phyloP scores from a whole-genome alignment of 2,888 invertebrate species.

The Noctua comes region DNA sequence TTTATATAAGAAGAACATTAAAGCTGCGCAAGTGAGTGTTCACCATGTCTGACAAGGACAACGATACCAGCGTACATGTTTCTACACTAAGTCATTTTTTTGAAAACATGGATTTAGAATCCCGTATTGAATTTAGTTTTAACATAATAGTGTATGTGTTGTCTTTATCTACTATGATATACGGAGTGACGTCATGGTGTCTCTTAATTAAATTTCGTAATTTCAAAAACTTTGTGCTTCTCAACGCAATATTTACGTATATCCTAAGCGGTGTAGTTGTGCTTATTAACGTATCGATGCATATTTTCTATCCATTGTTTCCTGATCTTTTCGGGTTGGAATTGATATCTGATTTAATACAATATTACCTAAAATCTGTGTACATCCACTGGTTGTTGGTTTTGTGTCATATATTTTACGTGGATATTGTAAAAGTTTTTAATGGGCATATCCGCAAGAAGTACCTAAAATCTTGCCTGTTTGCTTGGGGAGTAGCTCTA shows the following conservation, averaged over 20 bases:
- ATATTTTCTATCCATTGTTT: background rate
- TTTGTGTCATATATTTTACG: constrained; percentile 8
- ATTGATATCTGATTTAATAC: no score
- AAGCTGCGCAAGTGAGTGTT: background rate
- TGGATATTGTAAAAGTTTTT: constrained; percentile 2
- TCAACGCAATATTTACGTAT: constrained; percentile 13
- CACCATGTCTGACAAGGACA: background rate
- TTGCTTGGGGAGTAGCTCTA: constrained; percentile 8
- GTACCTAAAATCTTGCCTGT: constrained; percentile 2
- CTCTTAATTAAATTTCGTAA: constrained; percentile 1
- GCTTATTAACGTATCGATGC: background rate
- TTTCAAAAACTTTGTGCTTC: constrained; percentile 10
- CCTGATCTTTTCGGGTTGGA: no score
- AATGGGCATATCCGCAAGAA: background rate
- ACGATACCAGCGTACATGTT: background rate
- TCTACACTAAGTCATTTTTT: background rate
- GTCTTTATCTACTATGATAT: background rate
- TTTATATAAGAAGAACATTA: background rate
- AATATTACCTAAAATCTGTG: background rate
- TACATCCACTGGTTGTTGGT: constrained; percentile 16
- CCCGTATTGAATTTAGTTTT: background rate
- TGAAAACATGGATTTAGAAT: accelerated
- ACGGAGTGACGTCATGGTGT: constrained; percentile 13
- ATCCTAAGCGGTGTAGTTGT: background rate
- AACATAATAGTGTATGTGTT: background rate